Base-by-base conservation (phyloP, 2,113 vertebrate genomes). In the Sarotherodon lohbergeri region DNA sequence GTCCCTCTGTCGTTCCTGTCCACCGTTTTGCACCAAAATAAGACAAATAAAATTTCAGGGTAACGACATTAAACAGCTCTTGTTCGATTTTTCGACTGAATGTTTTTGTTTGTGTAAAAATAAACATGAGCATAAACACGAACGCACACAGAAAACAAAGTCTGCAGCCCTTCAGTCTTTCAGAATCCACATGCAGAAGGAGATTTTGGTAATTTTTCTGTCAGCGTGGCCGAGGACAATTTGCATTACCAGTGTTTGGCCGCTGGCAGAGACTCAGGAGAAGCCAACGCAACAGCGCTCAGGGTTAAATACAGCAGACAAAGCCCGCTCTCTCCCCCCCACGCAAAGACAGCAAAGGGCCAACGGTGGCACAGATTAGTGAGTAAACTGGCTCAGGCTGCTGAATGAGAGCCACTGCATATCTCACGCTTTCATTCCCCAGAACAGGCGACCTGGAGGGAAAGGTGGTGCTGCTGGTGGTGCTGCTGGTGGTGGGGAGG, bases 281-380 rank as follows among this genome's bases (percentile, higher is more conserved):
- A 87, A 90, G 87, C 81, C 78, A 92, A 84, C 24, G 66, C 81
- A 85, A n/a, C 86, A 83, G 59, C 14, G 61, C 81, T 50, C 66
- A 78, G 68, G 81, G 56, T 82, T 92, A 86, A 89, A 89, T 79
- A 5, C 80, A 79, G 54, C 85, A 85, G 66, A 94, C 93, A 90
- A 92, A 93, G 76, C 34, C 76, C 85, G 48, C 39, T 68, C 39
- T 71, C n/a, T 36, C 9, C 19, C 80, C 71, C 50, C 50, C 56
- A 48, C 32, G 57, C 82, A 80, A 48, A 91, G 84, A 88, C 66
- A 83, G 68, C 84, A 86, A 81, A 79, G 41, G 82, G 76, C 83
- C 90, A 86, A 57, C 68, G 36, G 80, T 89, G 50, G 41, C 82
- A 76, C 80, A 89, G 94, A 89, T 93, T 90, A 93, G 89, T 79